A percentile compares a stretch with the other conserved stretches of the same genome.
Evolutionary conservation across 1,140 invertebrate species (phyloP).

Genomic region (Pseudomyrmex gracilis): DNA sequence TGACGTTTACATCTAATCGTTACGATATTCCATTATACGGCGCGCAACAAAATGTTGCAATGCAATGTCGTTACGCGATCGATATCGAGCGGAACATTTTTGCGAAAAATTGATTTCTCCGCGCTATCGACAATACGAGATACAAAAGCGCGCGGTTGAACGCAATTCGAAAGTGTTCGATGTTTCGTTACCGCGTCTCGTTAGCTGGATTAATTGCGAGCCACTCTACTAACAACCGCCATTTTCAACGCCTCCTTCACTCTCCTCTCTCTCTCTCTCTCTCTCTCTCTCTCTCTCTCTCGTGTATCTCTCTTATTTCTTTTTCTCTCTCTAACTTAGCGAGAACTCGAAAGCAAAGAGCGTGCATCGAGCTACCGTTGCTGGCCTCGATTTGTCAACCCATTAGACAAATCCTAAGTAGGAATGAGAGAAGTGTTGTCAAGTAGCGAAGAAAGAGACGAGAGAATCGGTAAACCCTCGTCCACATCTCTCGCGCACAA

Average conservation of each 20-base stretch:
- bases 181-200: slow-evolving; percentile 64
- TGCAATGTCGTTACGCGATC: slow-evolving; percentile 27
- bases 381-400: slow-evolving; percentile 77
- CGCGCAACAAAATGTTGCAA: slow-evolving; percentile 45
- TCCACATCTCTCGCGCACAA: slow-evolving; percentile 39
- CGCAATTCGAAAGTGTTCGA: slow-evolving; percentile 61
- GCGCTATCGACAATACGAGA: neutral
- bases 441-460: no score
- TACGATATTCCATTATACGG: slow-evolving; percentile 32
- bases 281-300: neutral
- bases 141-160: neutral
- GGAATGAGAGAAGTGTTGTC: slow-evolving; percentile 66
- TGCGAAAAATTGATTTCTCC: slow-evolving; percentile 25
- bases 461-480: slow-evolving; percentile 62
- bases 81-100: neutral
- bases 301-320: slow-evolving; percentile 35
- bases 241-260: slow-evolving; percentile 77
- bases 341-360: slow-evolving; percentile 44
- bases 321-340: slow-evolving; percentile 2
- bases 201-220: slow-evolving; percentile 76
- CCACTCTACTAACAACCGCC: slow-evolving; percentile 69
- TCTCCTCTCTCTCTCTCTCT: slow-evolving; percentile 1
- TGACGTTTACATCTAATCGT: slow-evolving; percentile 49
- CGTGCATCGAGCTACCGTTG: slow-evolving; percentile 54
- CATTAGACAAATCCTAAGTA: slow-evolving; percentile 75